Evolutionary conservation across 2,888 invertebrate species (phyloP), one percentile per base, ranked within the genome.

Genomic region (Polydrusus tereticollis): DNA sequence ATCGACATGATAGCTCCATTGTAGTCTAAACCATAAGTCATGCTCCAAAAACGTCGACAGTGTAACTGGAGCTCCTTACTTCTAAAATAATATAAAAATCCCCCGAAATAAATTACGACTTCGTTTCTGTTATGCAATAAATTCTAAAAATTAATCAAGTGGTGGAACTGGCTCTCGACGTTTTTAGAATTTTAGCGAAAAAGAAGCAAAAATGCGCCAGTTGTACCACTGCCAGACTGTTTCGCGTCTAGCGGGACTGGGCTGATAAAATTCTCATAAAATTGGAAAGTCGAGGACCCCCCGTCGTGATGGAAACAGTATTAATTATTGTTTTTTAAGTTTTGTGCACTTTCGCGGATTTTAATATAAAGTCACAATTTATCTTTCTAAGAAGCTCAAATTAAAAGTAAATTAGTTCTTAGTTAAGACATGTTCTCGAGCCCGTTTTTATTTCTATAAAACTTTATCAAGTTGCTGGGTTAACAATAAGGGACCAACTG

Each of bases 91-190:
- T 76, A 70, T 73, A 75, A 57, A 62, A 72, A 73, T 67, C 41
- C 64, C 41, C 64, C 65, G 70, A 78, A 76, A 81, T 80, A 80
- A 80, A 80, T 80, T 80, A 78, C 77, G 73, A 79, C 79, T 78
- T 78, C 78, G 79, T 75, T 79, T 76, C 78, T 78, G 78, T 80
- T 80, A 80, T 79, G 80, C 79, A 81, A 82, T 82, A 82, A 82
- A 82, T 82, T 80, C 78, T 77, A 80, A 81, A 82, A 81, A 82
- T 82, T 81, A 82, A 82, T 82, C 82, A 82, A 81, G 80, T 76
- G 52, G 79, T 71, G 76, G 78, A 76, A 78, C 75, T 76, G 77
- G 78, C 74, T 76, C 76, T 78, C 76, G 77, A 80, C 81, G 79
- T 66, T 71, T 71, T 71, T 71, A 79, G 77, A 76, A 82, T 80